A percentile compares a stretch with the other conserved stretches of the same genome.
Conservation (phyloP, 1,140 invertebrate genomes). For the Ruditapes philippinarum region DNA sequence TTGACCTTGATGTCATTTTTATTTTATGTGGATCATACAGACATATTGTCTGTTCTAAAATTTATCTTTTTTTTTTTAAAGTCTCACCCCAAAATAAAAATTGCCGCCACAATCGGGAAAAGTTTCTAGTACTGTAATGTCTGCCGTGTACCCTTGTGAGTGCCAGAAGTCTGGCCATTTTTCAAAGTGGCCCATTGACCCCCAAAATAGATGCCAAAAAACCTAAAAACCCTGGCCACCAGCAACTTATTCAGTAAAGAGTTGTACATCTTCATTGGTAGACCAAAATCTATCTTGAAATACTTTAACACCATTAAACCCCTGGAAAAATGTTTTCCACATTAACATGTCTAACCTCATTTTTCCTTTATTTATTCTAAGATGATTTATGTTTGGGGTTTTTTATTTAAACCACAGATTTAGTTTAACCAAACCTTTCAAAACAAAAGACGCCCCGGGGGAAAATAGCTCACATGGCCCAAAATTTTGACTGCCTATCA, state of each 20-base stretch:
- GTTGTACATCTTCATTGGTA: conserved; percentile 14
- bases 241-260: conserved; percentile 50
- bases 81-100: conserved; percentile 36
- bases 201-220: conserved; percentile 52
- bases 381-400: no score
- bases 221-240: not conserved
- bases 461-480: no score
- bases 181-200: conserved; percentile 43
- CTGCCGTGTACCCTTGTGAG: not conserved
- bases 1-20: conserved; percentile 42
- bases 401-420: no score
- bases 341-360: no score
- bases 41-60: conserved; percentile 53
- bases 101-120: no score
- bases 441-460: no score
- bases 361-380: no score
- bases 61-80: conserved; percentile 51
- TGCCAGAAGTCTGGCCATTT: conserved; percentile 59
- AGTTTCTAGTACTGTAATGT: conserved; percentile 67
- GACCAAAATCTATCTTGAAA: no score
- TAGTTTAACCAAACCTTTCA: no score
- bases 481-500: no score
- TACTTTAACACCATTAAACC: no score
- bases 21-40: conserved; percentile 50
- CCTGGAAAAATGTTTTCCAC: no score